Conservation (phyloP, 64 coral and sea anemone genomes). For the Montipora capricornis region DNA sequence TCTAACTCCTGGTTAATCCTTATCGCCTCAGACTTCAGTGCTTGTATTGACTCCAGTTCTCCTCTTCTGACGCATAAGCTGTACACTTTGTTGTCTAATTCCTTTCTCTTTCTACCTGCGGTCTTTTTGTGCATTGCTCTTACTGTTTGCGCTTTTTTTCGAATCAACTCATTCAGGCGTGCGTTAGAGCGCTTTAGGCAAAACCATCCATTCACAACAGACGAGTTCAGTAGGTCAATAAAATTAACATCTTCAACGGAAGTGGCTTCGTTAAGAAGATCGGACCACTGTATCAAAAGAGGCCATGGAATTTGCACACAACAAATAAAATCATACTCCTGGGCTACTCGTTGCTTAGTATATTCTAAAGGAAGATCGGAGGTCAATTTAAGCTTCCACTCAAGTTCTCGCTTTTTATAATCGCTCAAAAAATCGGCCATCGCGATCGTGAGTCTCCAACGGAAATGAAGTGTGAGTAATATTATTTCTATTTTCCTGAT, state of each 20-base stretch:
- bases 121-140: neutral
- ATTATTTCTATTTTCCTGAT: neutral
- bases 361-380: constrained; percentile 34
- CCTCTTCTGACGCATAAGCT: constrained; percentile 20
- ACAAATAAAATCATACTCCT: constrained; percentile 6
- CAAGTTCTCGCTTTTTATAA: constrained; percentile 37
- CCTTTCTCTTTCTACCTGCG: neutral
- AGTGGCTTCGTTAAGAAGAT: neutral
- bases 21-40: neutral
- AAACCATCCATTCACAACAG: constrained; percentile 45
- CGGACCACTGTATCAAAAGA: neutral
- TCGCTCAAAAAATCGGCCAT: constrained; percentile 21
- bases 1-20: neutral
- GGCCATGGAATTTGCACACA: constrained; percentile 4
- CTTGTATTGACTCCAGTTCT: constrained; percentile 42
- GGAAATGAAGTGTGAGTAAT: no score
- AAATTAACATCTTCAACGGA: neutral
- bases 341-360: constrained; percentile 9
- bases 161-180: constrained; percentile 23
- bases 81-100: neutral
- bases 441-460: neutral
- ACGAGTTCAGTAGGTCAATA: constrained; percentile 26
- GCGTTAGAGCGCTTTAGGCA: neutral
- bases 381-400: constrained; percentile 20
- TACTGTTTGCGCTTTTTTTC: neutral